A percentile compares a stretch with the other conserved stretches of the same genome.
phyloP scores from a whole-genome alignment of 92 coral and sea anemone genomes.

The Heteractis magnifica region DNA sequence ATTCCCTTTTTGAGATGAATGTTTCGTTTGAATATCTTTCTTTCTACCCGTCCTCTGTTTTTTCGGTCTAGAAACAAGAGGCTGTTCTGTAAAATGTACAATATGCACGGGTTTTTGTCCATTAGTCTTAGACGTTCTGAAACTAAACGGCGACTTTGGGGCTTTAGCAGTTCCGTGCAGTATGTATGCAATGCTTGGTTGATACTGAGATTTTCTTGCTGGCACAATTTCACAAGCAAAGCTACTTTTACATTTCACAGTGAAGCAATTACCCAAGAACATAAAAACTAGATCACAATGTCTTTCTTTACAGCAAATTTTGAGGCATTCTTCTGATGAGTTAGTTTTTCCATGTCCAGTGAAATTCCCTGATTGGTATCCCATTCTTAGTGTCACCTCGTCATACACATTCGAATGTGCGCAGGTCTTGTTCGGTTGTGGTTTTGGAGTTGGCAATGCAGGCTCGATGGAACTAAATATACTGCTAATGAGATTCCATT shows the following conservation, averaged over 20 bases:
- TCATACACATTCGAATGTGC: conserved; percentile 65
- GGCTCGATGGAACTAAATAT: conserved; percentile 50
- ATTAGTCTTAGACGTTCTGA: conserved; percentile 6
- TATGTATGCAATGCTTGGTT: conserved; percentile 79
- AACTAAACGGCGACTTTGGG: conserved; percentile 36
- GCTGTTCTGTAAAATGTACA: conserved; percentile 60
- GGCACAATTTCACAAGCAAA: conserved; percentile 84
- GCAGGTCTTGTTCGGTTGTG: conserved; percentile 31
- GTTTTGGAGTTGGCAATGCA: conserved; percentile 4
- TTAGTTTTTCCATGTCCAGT: conserved; percentile 72
- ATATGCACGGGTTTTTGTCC: conserved; percentile 55
- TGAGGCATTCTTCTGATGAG: conserved; percentile 69
- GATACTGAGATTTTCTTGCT: conserved; percentile 66
- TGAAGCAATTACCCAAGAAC: conserved; percentile 84
- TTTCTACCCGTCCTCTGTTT: conserved; percentile 26
- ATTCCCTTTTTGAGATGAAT: background rate
- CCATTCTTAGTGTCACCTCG: conserved; percentile 87
- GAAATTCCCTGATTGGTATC: conserved; percentile 83
- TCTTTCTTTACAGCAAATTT: conserved; percentile 68
- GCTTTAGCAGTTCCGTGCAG: conserved; percentile 59
- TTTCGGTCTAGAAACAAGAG: conserved; percentile 9
- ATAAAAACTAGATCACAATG: conserved; percentile 83
- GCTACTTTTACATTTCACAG: conserved; percentile 77
- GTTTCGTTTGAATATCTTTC: background rate
- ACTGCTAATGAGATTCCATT: conserved; percentile 36